A percentile compares a stretch with the other conserved stretches of the same genome.
These are phyloP conservation scores for Bombus confusus DNA, from an alignment of 1,140 invertebrate species.

Conservation along the genomic window DNA sequence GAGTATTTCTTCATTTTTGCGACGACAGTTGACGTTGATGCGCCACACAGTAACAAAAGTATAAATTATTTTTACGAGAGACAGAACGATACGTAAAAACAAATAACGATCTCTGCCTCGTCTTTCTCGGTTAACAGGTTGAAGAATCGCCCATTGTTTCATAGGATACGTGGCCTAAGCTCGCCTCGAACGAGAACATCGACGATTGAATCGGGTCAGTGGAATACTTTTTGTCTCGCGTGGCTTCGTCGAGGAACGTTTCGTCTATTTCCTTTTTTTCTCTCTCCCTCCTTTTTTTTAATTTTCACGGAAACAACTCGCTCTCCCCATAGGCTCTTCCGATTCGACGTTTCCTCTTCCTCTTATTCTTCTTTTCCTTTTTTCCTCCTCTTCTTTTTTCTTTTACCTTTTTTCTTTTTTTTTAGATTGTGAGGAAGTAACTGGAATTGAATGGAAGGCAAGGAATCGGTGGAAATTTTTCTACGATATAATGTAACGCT, in stretches of 20 bases:
- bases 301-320: neutral
- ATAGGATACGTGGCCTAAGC: neutral
- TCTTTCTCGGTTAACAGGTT: neutral
- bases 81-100: neutral
- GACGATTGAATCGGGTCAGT: conserved; percentile 34
- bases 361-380: neutral
- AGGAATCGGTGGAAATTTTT: too few species aligned
- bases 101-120: neutral
- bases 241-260: neutral
- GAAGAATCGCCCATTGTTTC: conserved; percentile 4
- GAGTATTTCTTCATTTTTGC: too few species aligned
- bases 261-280: neutral
- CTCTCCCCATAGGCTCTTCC: neutral
- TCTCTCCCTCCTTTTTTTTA: too few species aligned
- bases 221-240: conserved; percentile 1
- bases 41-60: neutral
- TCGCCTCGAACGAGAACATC: neutral
- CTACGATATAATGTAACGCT: neutral
- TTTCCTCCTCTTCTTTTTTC: neutral
- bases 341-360: neutral
- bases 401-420: neutral
- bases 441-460: neutral
- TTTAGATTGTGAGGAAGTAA: too few species aligned
- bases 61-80: neutral
- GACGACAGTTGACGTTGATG: too few species aligned